Evolutionary conservation across 2,888 invertebrate genomes (phyloP), one percentile per base, ranked within the genome.

Genomic region (Adelphocoris suturalis): DNA sequence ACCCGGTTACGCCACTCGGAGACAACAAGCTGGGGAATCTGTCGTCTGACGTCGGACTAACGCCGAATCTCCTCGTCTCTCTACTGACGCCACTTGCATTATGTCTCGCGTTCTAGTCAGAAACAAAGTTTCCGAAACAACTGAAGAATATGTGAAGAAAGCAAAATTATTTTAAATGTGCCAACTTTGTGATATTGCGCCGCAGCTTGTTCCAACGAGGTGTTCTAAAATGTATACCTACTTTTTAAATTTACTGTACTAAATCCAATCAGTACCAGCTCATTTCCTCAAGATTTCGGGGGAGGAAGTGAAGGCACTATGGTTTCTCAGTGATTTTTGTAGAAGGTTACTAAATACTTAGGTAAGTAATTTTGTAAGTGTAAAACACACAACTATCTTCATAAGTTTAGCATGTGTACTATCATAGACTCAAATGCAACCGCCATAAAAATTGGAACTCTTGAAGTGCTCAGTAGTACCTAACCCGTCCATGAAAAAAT

Each of bases 131-230:
- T 37, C 85, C 57, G 61, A 61, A 28, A 13, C 55, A 61, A 78
- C 14, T 47, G 78, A 78, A 47, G 85, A 28, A 85, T 55, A 61
- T 61, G 37, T 23, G 37, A 57, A 28, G 3, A 52, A 37, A 37
- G 23, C 23, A 48, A 84, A 61, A 85, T 61, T 23, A 46, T 47
- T 27, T 61, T 57, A 61, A 28, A 57, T 85, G 85, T 85, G 85
- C 85, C 85, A 85, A 85, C 37, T 85, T 85, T 85, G 85, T 85
- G 85, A 85, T 85, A 85, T 19, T 14, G 61, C 27, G 52, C 82
- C 2, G 19, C 12, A 68, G 23, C 23, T 68, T 23, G 68, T 68
- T 68, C 68, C 68, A 68, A 68, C 68, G 19, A 68, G 68, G 23
- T 68, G 68, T 23, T 23, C 68, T 3, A n/a, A 52, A 52, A 52